Conservation (phyloP, 2,113 vertebrate species). For the Anser brachyrhynchus region DNA sequence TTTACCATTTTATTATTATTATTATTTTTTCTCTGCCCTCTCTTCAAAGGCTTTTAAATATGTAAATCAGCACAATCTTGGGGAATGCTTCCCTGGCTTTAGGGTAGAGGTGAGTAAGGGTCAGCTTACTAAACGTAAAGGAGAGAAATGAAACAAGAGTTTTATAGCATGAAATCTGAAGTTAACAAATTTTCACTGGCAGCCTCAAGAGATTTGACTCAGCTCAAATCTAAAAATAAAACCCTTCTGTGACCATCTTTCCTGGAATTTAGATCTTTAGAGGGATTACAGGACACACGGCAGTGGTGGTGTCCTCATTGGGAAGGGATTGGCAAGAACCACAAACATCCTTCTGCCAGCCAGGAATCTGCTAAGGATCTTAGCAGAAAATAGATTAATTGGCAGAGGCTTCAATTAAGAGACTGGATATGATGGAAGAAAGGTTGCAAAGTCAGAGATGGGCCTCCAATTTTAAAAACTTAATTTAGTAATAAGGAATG, state of each 20-base stretch:
- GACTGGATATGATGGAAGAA: not conserved
- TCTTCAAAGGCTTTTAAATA: slow-evolving; percentile 43
- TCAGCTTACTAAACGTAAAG: not conserved
- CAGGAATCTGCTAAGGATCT: not conserved
- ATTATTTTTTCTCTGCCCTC: not conserved
- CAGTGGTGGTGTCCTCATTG: not conserved
- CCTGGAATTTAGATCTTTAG: not conserved
- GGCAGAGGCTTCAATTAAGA: not conserved
- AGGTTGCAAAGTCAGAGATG: not conserved
- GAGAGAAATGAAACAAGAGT: not conserved
- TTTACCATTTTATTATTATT: too few species aligned
- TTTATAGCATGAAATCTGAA: not conserved
- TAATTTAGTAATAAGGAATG: not conserved
- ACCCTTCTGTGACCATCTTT: not conserved
- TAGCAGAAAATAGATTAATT: not conserved
- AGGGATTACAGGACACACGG: not conserved
- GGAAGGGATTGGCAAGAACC: not conserved
- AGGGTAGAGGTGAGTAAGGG: slow-evolving; percentile 1
- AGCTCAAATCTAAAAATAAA: not conserved
- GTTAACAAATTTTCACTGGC: not conserved
- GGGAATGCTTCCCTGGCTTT: slow-evolving; percentile 11
- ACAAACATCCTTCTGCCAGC: not conserved
- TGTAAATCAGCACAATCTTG: slow-evolving; percentile 21
- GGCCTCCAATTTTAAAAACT: not conserved
- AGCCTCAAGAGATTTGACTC: not conserved